These are phyloP conservation scores for Fulmarus glacialis DNA, from an alignment of 2,113 vertebrate species.

Conservation along the genomic window DNA sequence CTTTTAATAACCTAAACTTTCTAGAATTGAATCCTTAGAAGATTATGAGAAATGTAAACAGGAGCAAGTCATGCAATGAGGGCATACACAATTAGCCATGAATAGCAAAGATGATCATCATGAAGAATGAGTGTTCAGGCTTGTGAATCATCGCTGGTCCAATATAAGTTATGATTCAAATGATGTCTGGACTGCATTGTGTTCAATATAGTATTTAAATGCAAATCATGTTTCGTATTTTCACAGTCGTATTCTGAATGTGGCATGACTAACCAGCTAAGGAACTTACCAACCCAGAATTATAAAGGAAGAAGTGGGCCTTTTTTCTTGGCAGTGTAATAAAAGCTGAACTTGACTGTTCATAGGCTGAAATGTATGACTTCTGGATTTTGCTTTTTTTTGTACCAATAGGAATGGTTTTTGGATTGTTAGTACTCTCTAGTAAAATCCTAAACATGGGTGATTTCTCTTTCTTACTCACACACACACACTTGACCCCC, in stretches of 20 bases:
- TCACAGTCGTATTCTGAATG: neutral
- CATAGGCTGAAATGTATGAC: neutral
- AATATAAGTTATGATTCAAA: slow-evolving; percentile 38
- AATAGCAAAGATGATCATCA: neutral
- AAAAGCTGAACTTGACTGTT: neutral
- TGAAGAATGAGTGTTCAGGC: neutral
- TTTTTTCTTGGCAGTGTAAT: neutral
- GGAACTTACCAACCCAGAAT: neutral
- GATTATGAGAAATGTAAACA: neutral
- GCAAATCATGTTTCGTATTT: neutral
- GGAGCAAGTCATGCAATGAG: neutral
- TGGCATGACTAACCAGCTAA: slow-evolving; percentile 34
- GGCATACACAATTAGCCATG: neutral
- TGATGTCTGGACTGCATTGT: slow-evolving; percentile 6
- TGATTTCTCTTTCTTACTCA: neutral
- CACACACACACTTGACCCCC: neutral
- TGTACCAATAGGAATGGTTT: neutral
- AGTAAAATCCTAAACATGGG: neutral
- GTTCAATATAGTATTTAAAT: slow-evolving; percentile 45
- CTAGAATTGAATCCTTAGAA: neutral
- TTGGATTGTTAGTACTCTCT: neutral
- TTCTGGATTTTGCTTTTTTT: neutral
- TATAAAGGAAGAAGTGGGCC: neutral
- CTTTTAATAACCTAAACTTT: neutral
- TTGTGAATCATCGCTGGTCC: slow-evolving; percentile 27